A percentile compares a stretch with the other conserved stretches of the same genome.
These are phyloP conservation scores for Anhinga anhinga DNA, from an alignment of 2,113 vertebrate genomes.

Conservation along the genomic window DNA sequence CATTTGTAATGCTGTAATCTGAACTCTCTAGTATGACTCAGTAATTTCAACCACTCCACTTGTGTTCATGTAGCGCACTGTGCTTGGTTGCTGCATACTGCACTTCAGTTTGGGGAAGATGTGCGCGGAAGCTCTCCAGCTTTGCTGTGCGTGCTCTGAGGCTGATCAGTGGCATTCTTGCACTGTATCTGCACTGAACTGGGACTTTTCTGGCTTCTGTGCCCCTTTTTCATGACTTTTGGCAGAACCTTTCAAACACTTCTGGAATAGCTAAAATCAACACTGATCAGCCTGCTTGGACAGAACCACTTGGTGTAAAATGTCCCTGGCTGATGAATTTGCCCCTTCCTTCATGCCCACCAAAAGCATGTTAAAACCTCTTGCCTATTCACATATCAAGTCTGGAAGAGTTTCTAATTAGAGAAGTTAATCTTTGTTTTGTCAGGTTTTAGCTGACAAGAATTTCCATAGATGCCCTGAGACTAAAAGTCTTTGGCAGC, in stretches of 20 bases:
- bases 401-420: not conserved
- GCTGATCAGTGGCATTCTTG: not conserved
- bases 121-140: not conserved
- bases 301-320: not conserved
- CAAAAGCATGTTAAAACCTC: not conserved
- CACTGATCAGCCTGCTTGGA: not conserved
- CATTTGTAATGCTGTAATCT: not conserved
- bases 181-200: not conserved
- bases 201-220: not conserved
- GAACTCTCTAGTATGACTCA: not conserved
- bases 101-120: not conserved
- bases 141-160: not conserved
- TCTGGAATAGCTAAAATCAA: not conserved
- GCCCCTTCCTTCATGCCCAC: not conserved
- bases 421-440: constrained; percentile 6
- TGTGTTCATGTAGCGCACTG: not conserved
- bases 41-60: not conserved
- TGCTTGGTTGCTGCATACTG: not conserved
- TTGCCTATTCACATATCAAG: not conserved
- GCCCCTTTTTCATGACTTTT: not conserved
- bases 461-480: not conserved
- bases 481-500: not conserved
- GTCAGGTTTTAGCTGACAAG: not conserved
- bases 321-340: not conserved
- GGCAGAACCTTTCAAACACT: not conserved